phyloP scores from a whole-genome alignment of 2,113 vertebrate genomes.

The Anguilla japonica region DNA sequence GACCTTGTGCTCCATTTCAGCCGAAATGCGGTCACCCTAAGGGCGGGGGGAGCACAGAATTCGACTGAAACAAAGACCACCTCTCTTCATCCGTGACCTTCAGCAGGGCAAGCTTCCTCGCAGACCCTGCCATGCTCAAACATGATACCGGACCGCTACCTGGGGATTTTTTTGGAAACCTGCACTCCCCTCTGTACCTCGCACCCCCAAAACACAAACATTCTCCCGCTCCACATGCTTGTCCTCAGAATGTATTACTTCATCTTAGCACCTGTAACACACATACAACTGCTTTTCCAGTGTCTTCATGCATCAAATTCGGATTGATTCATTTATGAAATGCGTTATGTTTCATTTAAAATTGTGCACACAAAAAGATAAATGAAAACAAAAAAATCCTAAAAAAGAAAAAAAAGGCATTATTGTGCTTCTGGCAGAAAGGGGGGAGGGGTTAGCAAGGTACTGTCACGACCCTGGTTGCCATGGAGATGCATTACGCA shows the following conservation, averaged over 20 bases:
- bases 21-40: no score
- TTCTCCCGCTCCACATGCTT: not conserved
- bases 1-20: no score
- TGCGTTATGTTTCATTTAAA: not conserved
- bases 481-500: not conserved
- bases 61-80: no score
- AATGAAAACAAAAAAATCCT: not conserved
- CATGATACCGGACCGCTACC: no score
- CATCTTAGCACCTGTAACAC: not conserved
- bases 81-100: no score
- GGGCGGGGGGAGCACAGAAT: no score
- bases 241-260: not conserved
- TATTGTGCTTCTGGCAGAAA: conserved; percentile 11
- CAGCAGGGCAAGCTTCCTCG: no score
- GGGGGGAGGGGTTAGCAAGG: not conserved
- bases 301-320: not conserved
- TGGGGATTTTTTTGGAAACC: no score
- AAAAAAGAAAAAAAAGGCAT: not conserved
- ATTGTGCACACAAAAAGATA: not conserved
- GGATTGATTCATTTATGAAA: not conserved
- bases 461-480: conserved; percentile 5
- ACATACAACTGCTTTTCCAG: not conserved
- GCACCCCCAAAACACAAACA: not conserved
- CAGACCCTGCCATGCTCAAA: no score
- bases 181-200: no score